Conservation (phyloP, 2,888 invertebrate genomes). For the Ceriagrion tenellum region DNA sequence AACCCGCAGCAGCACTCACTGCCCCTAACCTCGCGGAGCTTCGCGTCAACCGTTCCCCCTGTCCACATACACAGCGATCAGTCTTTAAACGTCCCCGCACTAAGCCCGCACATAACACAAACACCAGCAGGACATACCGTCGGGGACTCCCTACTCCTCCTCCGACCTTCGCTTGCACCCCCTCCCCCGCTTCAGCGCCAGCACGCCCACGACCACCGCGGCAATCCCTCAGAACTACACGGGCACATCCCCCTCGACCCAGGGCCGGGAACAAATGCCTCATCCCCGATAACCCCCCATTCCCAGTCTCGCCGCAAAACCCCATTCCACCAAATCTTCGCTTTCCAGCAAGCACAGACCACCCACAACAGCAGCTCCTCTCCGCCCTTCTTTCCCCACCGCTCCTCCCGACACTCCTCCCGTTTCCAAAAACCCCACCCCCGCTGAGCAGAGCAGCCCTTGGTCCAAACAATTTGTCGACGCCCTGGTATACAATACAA, state of each 20-base stretch:
- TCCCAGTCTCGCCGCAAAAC: constrained; percentile 9
- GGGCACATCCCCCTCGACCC: neutral
- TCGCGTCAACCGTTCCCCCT: neutral
- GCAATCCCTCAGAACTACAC: constrained; percentile 36
- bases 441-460: neutral
- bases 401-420: neutral
- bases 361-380: neutral
- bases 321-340: neutral
- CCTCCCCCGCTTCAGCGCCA: no score
- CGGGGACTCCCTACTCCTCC: neutral
- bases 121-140: constrained; percentile 26
- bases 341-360: neutral
- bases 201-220: neutral
- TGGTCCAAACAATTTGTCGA: constrained; percentile 58
- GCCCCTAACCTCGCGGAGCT: neutral
- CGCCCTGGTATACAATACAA: constrained; percentile 62
- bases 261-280: neutral
- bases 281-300: neutral
- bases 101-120: neutral
- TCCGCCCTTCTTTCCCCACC: neutral
- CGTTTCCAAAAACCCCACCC: neutral
- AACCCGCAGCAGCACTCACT: neutral
- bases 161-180: no score
- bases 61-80: constrained; percentile 10
- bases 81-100: constrained; percentile 1